Base-by-base conservation (phyloP, 1,140 invertebrate species). In the Spodoptera frugiperda region DNA sequence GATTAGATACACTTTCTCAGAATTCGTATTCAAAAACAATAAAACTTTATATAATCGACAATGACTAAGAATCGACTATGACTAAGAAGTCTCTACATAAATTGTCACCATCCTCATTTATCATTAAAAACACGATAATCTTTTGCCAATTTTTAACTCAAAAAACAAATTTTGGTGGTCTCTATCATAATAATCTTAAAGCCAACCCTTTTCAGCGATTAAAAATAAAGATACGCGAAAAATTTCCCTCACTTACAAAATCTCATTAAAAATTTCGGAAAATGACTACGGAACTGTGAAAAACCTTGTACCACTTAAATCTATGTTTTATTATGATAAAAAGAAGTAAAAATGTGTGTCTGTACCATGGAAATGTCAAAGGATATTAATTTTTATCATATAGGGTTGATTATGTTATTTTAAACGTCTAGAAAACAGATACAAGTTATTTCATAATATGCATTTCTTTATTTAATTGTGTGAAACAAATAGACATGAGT, bases 241-340 rank as follows among this genome's bases (percentile, higher is more conserved):
- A 59, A 59, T n/a, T 44, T 49, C 21, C 14, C 15, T 15, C 17
- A 72, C 39, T 73, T 48, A 59, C 48, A 73, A 73, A 48, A 59
- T 73, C 70, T 59, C 54, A 73, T 73, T 73, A 59, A 59, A 59
- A 54, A 49, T 49, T 59, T 73, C 9, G 3, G 39, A 57, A 73
- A 73, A 59, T 73, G 55, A 61, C 71, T 61, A 59, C 71, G 54
- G 49, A 57, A 72, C n/a, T 57, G 70, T 30, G 71, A 61, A 48
- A 14, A 55, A 44, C 44, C n/a, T 19, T 57, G 21, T 61, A 33
- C 55, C 44, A 73, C 71, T 73, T 73, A 73, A 73, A 61, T 57
- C 33, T 39, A 6, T 39, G 6, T 6, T 39, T 39, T 39, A 39
- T 9, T 39, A 39, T 9, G 1, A 39, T 39, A 39, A 39, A 39